phyloP scores from a whole-genome alignment of 1,140 invertebrate species.

The Plectrocnemia conspersa region DNA sequence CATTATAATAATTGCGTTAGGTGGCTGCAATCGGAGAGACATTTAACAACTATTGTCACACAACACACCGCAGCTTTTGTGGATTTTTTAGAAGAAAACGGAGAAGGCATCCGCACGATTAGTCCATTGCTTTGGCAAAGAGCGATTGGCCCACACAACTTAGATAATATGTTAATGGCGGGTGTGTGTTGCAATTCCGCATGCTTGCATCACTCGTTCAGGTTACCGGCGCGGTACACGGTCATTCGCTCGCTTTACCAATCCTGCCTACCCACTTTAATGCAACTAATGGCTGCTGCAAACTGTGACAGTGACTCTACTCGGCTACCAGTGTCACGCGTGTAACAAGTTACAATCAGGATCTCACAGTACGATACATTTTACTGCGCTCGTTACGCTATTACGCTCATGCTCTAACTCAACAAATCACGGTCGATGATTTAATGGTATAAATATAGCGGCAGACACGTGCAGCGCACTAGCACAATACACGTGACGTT shows the following conservation, averaged over 20 bases:
- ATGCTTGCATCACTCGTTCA: constrained; percentile 27
- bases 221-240: constrained; percentile 25
- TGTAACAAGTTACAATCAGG: no score
- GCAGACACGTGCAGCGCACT: no score
- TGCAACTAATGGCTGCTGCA: constrained; percentile 10
- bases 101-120: no score
- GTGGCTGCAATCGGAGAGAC: neutral
- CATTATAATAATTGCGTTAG: constrained; percentile 11
- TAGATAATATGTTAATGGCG: constrained; percentile 22
- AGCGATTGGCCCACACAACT: neutral
- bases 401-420: no score
- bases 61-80: neutral
- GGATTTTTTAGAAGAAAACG: no score
- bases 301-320: constrained; percentile 1
- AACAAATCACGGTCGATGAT: no score
- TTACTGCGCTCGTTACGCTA: no score
- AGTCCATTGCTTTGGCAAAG: neutral
- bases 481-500: no score
- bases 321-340: no score
- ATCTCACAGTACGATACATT: no score
- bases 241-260: constrained; percentile 28
- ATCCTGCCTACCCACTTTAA: constrained; percentile 3
- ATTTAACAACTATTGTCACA: neutral
- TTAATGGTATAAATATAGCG: no score
- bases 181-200: constrained; percentile 28